Percentiles rank a stretch among this genome's conserved stretches.
Evolutionary conservation across 1,140 invertebrate genomes (phyloP).

Genomic region (Diachasma alloeum): DNA sequence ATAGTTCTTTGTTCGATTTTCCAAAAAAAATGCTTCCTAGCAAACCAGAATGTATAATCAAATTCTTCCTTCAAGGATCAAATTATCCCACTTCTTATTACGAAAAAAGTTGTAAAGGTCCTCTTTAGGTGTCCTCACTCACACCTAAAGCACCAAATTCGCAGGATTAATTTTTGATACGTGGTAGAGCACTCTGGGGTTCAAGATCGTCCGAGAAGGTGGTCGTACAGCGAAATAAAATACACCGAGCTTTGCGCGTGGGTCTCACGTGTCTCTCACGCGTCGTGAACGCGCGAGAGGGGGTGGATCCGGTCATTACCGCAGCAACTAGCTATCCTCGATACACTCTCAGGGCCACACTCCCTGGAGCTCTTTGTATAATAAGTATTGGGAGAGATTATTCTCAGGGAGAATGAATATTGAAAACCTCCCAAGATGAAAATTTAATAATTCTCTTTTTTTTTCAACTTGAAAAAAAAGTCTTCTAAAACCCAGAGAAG

Average conservation of each 20-base stretch:
- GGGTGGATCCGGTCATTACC: conserved; percentile 21
- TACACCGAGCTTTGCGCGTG: not conserved
- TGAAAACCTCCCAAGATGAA: conserved; percentile 19
- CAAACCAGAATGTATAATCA: no score
- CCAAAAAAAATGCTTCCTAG: no score
- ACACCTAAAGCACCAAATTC: no score
- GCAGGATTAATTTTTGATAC: no score
- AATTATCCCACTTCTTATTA: no score
- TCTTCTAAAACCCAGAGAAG: no score
- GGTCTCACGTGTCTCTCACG: conserved; percentile 21
- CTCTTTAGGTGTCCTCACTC: no score
- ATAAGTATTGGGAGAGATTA: not conserved
- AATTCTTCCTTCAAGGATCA: no score
- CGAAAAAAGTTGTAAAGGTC: no score
- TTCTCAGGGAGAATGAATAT: not conserved
- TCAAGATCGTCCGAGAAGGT: not conserved
- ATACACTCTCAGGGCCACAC: not conserved
- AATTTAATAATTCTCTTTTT: not conserved
- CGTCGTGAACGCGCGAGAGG: conserved; percentile 11
- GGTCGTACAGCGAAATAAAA: not conserved
- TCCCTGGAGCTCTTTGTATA: not conserved
- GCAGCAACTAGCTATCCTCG: not conserved
- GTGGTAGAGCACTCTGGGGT: no score
- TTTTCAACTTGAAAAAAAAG: no score
- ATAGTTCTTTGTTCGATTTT: no score